Percentiles rank a stretch among this genome's conserved stretches.
Evolutionary conservation across 2,797 vertebrate genomes (phyloP).

Genomic region (Threskiornis aethiopicus): DNA sequence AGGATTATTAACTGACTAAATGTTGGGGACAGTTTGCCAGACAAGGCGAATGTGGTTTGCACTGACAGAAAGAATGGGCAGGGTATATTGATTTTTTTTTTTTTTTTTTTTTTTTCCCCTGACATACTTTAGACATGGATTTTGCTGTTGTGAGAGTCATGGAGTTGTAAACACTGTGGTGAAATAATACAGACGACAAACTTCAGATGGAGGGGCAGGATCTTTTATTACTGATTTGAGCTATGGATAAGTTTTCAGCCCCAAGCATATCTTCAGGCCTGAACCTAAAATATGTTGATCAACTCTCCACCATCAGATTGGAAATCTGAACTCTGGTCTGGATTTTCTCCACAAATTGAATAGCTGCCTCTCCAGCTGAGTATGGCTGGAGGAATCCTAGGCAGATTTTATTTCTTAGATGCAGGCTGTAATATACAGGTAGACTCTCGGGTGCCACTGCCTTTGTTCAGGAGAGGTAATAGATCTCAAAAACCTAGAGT

Average conservation of each 20-base stretch:
- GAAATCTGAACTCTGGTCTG: background rate
- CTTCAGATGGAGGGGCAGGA: background rate
- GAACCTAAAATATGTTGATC: background rate
- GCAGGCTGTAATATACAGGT: background rate
- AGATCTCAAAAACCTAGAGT: background rate
- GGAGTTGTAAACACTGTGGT: background rate
- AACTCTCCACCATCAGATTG: background rate
- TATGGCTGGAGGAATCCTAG: background rate
- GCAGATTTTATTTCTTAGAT: background rate
- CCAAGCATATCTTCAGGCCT: background rate
- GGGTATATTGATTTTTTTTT: background rate
- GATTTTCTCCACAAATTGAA: background rate
- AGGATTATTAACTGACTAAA: background rate
- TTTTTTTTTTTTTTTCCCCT: background rate
- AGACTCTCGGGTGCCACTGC: fast-evolving
- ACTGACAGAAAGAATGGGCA: background rate
- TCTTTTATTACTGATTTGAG: background rate
- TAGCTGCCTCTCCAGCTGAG: background rate
- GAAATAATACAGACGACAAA: background rate
- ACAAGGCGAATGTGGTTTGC: background rate
- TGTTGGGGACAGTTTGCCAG: background rate
- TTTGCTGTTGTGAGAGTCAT: background rate
- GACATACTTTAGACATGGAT: background rate
- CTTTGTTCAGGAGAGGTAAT: background rate
- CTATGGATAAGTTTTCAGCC: background rate